Conservation (phyloP, 2,113 vertebrate genomes). For the Rhynchopsitta pachyrhyncha region DNA sequence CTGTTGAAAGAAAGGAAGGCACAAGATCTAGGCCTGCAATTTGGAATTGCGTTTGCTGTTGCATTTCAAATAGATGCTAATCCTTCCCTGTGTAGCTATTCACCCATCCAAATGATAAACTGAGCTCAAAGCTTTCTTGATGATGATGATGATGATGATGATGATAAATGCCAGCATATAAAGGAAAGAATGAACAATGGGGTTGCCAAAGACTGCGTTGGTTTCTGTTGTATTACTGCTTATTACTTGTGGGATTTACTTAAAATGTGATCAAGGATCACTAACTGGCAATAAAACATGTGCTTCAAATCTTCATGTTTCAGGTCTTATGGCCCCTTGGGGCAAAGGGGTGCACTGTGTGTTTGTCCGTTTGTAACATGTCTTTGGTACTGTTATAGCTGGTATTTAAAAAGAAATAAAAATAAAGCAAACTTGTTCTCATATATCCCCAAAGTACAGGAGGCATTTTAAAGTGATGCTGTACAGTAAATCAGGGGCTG, state of each 20-base stretch:
- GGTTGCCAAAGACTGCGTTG: background rate
- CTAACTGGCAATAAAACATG: background rate
- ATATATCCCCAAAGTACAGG: background rate
- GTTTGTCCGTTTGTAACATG: background rate
- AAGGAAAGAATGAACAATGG: background rate
- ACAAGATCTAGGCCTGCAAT: background rate
- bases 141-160: background rate
- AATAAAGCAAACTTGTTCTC: background rate
- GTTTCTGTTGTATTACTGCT: background rate
- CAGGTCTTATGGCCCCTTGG: background rate
- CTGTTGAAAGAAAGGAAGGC: slow-evolving; percentile 1
- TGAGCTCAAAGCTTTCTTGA: background rate
- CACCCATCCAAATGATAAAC: background rate
- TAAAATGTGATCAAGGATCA: background rate
- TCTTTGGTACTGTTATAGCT: background rate
- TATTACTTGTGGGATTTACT: background rate
- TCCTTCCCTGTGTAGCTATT: background rate
- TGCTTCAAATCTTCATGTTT: background rate
- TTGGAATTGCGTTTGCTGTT: slow-evolving; percentile 37
- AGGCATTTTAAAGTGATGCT: background rate
- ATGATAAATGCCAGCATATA: background rate
- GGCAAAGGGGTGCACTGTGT: background rate
- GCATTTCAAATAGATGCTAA: slow-evolving; percentile 3
- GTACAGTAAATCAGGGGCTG: background rate
- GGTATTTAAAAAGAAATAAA: background rate